Base-by-base conservation (phyloP, 1,140 invertebrate genomes). In the Drosophila serrata region DNA sequence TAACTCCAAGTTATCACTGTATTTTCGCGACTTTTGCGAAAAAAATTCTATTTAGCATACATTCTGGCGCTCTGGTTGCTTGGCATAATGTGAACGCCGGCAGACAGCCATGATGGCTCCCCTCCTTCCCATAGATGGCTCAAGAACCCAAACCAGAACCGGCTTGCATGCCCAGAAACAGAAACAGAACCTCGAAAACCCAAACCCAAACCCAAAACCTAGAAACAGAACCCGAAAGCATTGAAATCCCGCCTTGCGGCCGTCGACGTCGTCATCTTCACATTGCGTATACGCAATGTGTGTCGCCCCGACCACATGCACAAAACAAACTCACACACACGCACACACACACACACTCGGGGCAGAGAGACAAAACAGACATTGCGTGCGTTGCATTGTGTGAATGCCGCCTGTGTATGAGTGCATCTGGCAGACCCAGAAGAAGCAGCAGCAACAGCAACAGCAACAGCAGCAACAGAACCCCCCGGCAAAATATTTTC, bases 41-140 rank as follows among this genome's bases (percentile, higher is more conserved):
- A 75, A 48, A 86, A 90, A 91, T 74, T 87, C 61, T 91, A 91
- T 91, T 91, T 91, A 91, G 87, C 88, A 91, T 91, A 91, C 88
- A 79, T 91, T 91, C 82, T 70, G 82, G 88, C 82, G 64, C 65
- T 58, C 65, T 58, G 82, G 68, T 75, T 46, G 69, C 78, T 68
- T 86, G 82, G 78, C 78, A 86, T 85, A 85, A 85, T 85, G 75
- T 79, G 64, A 75, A 61, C 67, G 82, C 82, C 65, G 43, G 43
- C 82, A 79, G 82, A 81, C 68, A 81, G 59, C 75, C 31, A 58
- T 70, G 40, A 46, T 70, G 64, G 45, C 43, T 24, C 37, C 57
- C 46, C 12, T 15, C 24, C 42, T 39, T 56, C 17, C 31, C 59
- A 51, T 46, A 22, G 8, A n/a, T 4, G 7, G 8, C 45, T 27